Percentiles rank a stretch among this genome's conserved stretches.
These are phyloP conservation scores for Nothocercus julius DNA, from an alignment of 2,113 vertebrate genomes.

Conservation along the genomic window DNA sequence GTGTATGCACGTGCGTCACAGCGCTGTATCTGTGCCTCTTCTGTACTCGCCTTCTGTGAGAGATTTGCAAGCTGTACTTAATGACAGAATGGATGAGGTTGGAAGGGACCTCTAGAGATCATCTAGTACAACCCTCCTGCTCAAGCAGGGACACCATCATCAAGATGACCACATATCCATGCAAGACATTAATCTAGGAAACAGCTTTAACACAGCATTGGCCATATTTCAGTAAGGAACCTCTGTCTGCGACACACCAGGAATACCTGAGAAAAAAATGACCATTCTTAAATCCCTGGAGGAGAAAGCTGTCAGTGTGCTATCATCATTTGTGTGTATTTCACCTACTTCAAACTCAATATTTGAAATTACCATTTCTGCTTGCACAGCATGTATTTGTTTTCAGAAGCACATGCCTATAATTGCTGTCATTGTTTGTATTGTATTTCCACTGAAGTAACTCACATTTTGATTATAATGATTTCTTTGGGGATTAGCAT, in stretches of 20 bases:
- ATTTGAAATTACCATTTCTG: conserved; percentile 39
- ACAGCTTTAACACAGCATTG: neutral
- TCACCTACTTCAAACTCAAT: neutral
- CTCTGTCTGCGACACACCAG: neutral
- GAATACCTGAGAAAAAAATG: neutral
- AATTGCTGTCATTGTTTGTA: conserved; percentile 54
- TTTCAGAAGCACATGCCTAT: conserved; percentile 46
- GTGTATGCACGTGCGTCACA: neutral
- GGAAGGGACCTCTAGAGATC: too few relatives aligned
- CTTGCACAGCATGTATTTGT: conserved; percentile 51
- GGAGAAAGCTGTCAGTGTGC: neutral
- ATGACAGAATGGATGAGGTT: neutral
- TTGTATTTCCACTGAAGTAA: conserved; percentile 46
- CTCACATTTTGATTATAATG: conserved; percentile 42
- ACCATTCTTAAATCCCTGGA: neutral
- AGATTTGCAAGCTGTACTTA: neutral
- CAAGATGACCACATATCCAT: neutral
- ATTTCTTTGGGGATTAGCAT: conserved; percentile 46
- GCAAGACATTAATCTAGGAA: neutral
- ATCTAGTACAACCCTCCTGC: too few relatives aligned
- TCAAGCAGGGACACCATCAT: neutral
- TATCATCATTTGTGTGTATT: neutral
- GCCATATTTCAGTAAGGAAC: neutral
- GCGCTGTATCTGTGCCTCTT: neutral
- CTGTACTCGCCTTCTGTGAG: neutral